phyloP scores from a whole-genome alignment of 2,888 invertebrate genomes.

The Slavum lentiscoides region DNA sequence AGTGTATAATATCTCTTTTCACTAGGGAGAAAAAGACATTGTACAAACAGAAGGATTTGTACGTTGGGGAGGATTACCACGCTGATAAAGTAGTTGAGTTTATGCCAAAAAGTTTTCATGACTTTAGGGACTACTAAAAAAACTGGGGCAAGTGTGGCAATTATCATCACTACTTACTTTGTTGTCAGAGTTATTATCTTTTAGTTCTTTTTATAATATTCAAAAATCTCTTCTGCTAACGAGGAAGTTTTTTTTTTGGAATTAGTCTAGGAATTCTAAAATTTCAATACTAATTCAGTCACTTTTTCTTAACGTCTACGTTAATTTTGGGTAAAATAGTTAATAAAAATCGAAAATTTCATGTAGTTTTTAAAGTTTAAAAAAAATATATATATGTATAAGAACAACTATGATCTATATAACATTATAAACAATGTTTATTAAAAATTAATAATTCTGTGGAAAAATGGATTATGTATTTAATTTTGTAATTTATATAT shows the following conservation, averaged over 20 bases:
- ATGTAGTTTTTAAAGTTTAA: too few relatives aligned
- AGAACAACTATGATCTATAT: too few relatives aligned
- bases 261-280: not conserved
- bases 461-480: too few relatives aligned
- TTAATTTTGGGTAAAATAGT: not conserved
- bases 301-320: not conserved
- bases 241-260: not conserved
- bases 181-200: not conserved
- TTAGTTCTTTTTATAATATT: not conserved
- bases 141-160: not conserved
- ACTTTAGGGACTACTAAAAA: not conserved
- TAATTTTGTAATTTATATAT: too few relatives aligned
- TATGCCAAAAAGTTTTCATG: constrained; percentile 24
- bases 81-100: constrained; percentile 21
- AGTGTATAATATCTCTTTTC: constrained; percentile 22
- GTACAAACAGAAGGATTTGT: constrained; percentile 13
- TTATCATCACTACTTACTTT: not conserved
- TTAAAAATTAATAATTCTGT: too few relatives aligned
- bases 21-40: not conserved
- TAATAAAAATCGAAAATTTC: too few relatives aligned
- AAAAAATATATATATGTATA: too few relatives aligned
- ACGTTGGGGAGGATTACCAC: constrained; percentile 15
- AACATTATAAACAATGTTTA: too few relatives aligned
- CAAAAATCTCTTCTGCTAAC: not conserved
- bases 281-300: not conserved